Percentiles rank a stretch among this genome's conserved stretches.
Evolutionary conservation across 2,113 vertebrate genomes (phyloP).

Genomic region (Oreochromis tanganicae): DNA sequence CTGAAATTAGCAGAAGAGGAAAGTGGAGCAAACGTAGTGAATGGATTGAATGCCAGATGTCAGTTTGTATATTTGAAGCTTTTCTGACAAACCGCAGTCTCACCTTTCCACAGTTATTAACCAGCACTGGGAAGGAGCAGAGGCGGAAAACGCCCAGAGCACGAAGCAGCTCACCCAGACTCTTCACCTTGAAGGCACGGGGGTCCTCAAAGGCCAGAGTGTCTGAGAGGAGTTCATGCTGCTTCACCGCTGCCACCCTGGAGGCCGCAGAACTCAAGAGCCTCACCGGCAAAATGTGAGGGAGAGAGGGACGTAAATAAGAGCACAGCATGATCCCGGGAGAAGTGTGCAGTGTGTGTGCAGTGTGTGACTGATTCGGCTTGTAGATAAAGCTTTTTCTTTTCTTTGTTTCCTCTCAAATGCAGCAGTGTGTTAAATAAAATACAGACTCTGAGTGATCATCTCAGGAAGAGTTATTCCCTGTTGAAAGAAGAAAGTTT

Average conservation of each 20-base stretch:
- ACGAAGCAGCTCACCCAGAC: constrained; percentile 67
- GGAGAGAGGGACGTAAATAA: constrained; percentile 11
- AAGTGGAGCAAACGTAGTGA: not conserved
- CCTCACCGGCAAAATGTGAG: constrained; percentile 24
- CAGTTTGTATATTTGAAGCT: not conserved
- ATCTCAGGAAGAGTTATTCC: not conserved
- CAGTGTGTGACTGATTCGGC: not conserved
- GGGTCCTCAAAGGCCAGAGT: constrained; percentile 71
- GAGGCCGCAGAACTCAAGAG: constrained; percentile 1
- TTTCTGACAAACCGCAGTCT: constrained; percentile 5
- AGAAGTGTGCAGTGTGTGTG: not conserved
- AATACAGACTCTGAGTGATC: not conserved
- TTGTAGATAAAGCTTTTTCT: not conserved
- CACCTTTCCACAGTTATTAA: constrained; percentile 75
- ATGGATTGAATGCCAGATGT: not conserved
- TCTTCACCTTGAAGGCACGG: constrained; percentile 73
- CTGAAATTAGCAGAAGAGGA: constrained; percentile 45
- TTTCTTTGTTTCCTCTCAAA: not conserved
- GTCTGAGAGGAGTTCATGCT: not conserved
- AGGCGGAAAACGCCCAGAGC: constrained; percentile 71
- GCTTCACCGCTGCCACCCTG: not conserved
- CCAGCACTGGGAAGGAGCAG: constrained; percentile 74
- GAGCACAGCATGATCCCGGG: constrained; percentile 27
- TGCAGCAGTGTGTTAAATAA: not conserved
- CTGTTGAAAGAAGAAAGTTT: not conserved